Base-by-base conservation (phyloP, 2,113 vertebrate genomes). In the Sterna hirundo region DNA sequence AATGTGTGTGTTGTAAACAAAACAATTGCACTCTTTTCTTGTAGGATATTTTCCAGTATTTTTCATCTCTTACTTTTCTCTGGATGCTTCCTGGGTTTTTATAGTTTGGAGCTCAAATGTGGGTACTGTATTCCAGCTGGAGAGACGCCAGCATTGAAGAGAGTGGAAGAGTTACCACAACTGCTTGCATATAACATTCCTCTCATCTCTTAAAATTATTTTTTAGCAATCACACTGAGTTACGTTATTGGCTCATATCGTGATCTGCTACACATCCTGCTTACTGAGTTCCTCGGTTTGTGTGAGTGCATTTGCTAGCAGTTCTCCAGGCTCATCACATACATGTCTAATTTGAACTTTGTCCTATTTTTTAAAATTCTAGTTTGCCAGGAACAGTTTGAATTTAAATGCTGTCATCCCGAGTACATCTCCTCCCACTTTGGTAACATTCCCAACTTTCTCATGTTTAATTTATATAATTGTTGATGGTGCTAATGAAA, bases 251-350 rank as follows among this genome's bases (percentile, higher is more conserved):
- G 51, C 42, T 90, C 0, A 0, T 14, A 19, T 25, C 47, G 64
- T 26, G 54, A 65, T 60, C 44, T 0, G 2, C 57, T 71, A 15
- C 30, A 27, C 34, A 58, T 77, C 60, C 79, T 92, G 68, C 86
- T 58, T 32, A 7, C 22, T 13, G 52, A 71, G 26, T 23, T 55
- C 16, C 32, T 70, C 32, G 42, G 15, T n/a, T 38, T 40, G 11
- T 57, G 29, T 27, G 26, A 70, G 25, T 16, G 29, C 23, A 7
- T 68, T 91, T 86, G 51, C 32, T 21, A 51, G 25, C 55, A 66
- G 27, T 42, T 77, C 46, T 69, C 57, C 2, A 8, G 38, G 36
- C 5, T 66, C 20, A 18, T 15, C 0, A 0, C 58, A 13, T 47
- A 8, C 1, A 0, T n/a, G 51, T 58, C 58, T 52, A 8, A 55